phyloP scores from a whole-genome alignment of 2,113 vertebrate species.

The Petromus typicus region DNA sequence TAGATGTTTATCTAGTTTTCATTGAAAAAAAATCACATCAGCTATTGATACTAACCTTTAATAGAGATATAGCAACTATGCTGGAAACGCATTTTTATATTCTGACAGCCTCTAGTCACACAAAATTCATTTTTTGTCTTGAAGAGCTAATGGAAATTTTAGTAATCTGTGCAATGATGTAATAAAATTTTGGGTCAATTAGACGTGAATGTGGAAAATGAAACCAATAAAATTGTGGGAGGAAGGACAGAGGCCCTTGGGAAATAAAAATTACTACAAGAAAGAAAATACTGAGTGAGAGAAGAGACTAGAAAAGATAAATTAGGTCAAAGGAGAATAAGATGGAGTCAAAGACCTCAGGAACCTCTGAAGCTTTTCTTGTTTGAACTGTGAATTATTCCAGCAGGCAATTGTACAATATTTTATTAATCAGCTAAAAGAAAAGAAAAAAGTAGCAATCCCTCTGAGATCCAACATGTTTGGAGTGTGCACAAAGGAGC shows the following conservation, averaged over 20 bases:
- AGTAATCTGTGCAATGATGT: background rate
- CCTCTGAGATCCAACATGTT: background rate
- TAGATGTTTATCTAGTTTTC: background rate
- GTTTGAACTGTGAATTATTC: background rate
- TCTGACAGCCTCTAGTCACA: background rate
- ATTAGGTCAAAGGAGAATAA: background rate
- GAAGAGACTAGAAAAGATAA: background rate
- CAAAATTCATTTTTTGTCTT: background rate
- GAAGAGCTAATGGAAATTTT: background rate
- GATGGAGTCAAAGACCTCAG: background rate
- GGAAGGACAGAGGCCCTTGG: background rate
- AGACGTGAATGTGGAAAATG: background rate
- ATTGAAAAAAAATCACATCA: background rate
- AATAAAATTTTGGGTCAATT: slow-evolving; percentile 3
- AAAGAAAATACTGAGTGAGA: slow-evolving; percentile 5
- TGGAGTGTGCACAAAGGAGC: background rate
- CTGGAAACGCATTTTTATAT: background rate
- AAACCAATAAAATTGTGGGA: background rate
- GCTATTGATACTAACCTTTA: background rate
- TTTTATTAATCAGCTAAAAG: background rate
- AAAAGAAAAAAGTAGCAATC: slow-evolving; percentile 23
- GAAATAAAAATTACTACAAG: slow-evolving; percentile 58
- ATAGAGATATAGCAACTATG: background rate
- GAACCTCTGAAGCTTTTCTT: background rate
- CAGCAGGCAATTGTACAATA: background rate